A percentile compares a stretch with the other conserved stretches of the same genome.
phyloP scores from a whole-genome alignment of 1,140 invertebrate genomes.

The Asbolus verrucosus region DNA sequence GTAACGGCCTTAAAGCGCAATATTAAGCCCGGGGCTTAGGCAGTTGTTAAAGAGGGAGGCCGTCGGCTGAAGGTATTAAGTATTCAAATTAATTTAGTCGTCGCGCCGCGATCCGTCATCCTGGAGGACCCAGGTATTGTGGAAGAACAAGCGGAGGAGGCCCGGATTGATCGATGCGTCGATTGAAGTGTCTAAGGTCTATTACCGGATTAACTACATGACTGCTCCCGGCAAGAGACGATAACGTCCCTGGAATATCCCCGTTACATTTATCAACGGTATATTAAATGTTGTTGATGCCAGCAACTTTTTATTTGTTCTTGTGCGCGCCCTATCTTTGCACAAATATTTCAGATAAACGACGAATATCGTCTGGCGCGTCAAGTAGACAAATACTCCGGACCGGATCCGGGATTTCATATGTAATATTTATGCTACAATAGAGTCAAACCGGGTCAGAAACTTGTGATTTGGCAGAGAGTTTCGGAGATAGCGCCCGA shows the following conservation, averaged over 20 bases:
- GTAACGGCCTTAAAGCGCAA: slow-evolving; percentile 11
- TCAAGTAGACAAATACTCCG: slow-evolving; percentile 47
- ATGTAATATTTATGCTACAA: slow-evolving; percentile 49
- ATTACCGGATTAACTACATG: slow-evolving; percentile 44
- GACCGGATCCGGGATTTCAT: slow-evolving; percentile 44
- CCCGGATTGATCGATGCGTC: slow-evolving; percentile 41
- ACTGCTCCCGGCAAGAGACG: slow-evolving; percentile 34
- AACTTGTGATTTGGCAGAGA: slow-evolving; percentile 44
- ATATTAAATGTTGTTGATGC: slow-evolving; percentile 43
- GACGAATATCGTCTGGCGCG: slow-evolving; percentile 45
- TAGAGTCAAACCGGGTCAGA: slow-evolving; percentile 47
- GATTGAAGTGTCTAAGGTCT: slow-evolving; percentile 43
- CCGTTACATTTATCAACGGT: slow-evolving; percentile 37
- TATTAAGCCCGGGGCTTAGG: slow-evolving; percentile 10
- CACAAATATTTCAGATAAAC: slow-evolving; percentile 47
- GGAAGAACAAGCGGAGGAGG: background rate
- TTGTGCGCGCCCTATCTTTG: slow-evolving; percentile 33
- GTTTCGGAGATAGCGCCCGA: slow-evolving; percentile 15
- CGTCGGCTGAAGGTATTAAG: slow-evolving; percentile 21
- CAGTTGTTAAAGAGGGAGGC: slow-evolving; percentile 10
- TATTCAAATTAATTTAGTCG: slow-evolving; percentile 38
- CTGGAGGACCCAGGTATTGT: background rate
- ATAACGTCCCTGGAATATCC: slow-evolving; percentile 27
- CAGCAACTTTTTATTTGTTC: slow-evolving; percentile 44
- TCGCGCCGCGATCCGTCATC: slow-evolving; percentile 27